Evolutionary conservation across 1,140 invertebrate genomes (phyloP), one percentile per base, ranked within the genome.

Genomic region (Penaeus indicus): DNA sequence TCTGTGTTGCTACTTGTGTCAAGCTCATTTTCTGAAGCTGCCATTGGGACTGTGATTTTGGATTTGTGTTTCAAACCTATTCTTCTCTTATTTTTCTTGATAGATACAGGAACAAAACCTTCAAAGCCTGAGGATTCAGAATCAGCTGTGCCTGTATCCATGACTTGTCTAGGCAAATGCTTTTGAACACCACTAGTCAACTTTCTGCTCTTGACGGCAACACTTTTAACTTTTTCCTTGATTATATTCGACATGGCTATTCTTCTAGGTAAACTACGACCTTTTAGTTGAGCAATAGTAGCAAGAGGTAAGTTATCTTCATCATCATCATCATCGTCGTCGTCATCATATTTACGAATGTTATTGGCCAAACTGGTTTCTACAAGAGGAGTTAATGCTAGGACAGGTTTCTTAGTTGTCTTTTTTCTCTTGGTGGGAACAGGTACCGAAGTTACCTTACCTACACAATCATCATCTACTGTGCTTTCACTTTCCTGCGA

Each of bases 61-160:
- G 21, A 47, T 25, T 21, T 78, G 18, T 78, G 75, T 38, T n/a
- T n/a, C 19, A 78, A 54, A 11, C 60, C 27, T 84, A n/a, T 67
- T 84, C 82, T 32, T 72, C 42, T 67, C n/a, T 32, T 21, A 69
- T n/a, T 38, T 32, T 69, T 67, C 78, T 82, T 81, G 25, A n/a
- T 5, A 27, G 85, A 79, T 13, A n/a, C 27, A 64, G 78, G 22
- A 38, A 22, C 25, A 54, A 80, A 87, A 13, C 78, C 85, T 69
- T 87, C 85, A 81, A 79, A 87, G 61, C 85, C 82, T 67, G 78
- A 69, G 21, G 85, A 87, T 69, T 81, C 85, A 27, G 85, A 81
- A 60, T 81, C 85, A 62, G 47, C n/a, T 25, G 61, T 75, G 38
- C 54, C 63, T 8, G 77, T 32, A 21, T 81, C 85, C 38, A 62